Evolutionary conservation across 1,140 invertebrate genomes (phyloP), one percentile per base, ranked within the genome.

Genomic region (Tetramorium parvispinum): DNA sequence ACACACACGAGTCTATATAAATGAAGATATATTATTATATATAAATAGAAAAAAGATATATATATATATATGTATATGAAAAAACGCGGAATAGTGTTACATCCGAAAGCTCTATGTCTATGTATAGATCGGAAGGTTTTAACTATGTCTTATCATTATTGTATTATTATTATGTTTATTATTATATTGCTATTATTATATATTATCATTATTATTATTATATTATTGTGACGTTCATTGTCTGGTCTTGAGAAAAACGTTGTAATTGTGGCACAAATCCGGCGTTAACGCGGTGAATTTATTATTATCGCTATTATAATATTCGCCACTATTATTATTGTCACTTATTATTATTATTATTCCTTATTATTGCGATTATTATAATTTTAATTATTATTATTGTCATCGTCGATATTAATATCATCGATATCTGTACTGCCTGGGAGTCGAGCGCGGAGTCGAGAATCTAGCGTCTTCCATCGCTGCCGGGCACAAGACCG

Each of bases 401-500:
- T 90, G 89, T 87, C 70, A 87, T 82, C 86, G 85, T 85, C 79
- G 81, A 86, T 78, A 87, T 89, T 88, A 86, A 88, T 78, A 85
- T 91, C 86, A 89, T 89, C 87, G 89, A 86, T 90, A 86, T 57
- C 85, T 87, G 70, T 85, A 82, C 70, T 90, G 91, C 83, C 89
- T 88, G 91, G 89, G 92, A 78, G 63, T 92, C 91, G 90, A 91
- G 91, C 89, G 91, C 91, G 91, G 91, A 88, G 92, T 91, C 92
- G 94, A 94, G 90, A 63, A 68, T 85, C 46, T 86, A 51, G 73
- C 78, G 78, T 70, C 51, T 85, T 89, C 49, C 78, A 75, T 79
- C 68, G 88, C 85, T 82, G 24, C 66, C 57, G 85, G 68, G 73
- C 68, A 83, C 32, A 18, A 40, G 46, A 71, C 43, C 49, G 61